Conservation (phyloP, 2,797 vertebrate genomes). For the Anguilla marmorata region DNA sequence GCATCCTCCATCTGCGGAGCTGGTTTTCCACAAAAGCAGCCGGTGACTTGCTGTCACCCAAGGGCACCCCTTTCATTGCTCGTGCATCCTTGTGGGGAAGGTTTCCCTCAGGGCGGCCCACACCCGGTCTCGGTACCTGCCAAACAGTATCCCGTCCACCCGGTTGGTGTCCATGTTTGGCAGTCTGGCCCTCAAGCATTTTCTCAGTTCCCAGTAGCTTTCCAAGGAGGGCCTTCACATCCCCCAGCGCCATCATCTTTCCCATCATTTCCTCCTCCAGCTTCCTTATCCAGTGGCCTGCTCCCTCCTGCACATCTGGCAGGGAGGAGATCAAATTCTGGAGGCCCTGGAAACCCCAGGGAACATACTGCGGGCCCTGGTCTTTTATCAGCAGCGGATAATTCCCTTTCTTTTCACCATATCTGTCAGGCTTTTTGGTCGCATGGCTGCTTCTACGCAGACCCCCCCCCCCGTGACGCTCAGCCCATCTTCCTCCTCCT, state of each 20-base stretch:
- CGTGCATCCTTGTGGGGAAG: background rate
- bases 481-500: background rate
- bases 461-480: no score
- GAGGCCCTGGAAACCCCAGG: background rate
- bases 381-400: background rate
- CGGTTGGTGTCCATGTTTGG: background rate
- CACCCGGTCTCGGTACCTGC: background rate
- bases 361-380: background rate
- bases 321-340: background rate
- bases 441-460: no score
- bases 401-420: background rate
- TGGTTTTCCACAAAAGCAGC: background rate
- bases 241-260: background rate
- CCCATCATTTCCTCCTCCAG: background rate
- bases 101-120: background rate
- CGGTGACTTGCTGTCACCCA: background rate
- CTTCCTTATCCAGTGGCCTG: constrained; percentile 11
- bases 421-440: no score
- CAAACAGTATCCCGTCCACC: background rate
- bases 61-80: background rate
- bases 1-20: background rate
- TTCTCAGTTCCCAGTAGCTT: background rate
- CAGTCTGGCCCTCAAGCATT: background rate
- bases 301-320: background rate
- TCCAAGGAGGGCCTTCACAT: background rate